These are phyloP conservation scores for Ginglymostoma cirratum DNA, from an alignment of 2,113 vertebrate genomes.

Conservation along the genomic window DNA sequence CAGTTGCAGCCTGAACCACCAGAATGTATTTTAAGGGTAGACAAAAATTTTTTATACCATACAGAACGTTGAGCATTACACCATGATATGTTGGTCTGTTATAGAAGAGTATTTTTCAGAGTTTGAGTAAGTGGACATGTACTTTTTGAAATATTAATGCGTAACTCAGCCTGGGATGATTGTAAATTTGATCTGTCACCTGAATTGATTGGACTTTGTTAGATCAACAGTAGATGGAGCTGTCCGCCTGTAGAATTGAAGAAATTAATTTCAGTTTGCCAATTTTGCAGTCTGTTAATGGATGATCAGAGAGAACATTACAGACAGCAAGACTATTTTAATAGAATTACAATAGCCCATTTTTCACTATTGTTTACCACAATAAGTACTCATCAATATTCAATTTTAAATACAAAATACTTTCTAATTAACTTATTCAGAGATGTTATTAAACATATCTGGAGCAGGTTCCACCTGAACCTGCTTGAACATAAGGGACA, in stretches of 20 bases:
- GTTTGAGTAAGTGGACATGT: neutral
- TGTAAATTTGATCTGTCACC: neutral
- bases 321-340: neutral
- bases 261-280: neutral
- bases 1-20: neutral
- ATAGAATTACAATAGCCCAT: neutral
- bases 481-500: too few species aligned
- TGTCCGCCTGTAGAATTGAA: neutral
- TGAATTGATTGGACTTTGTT: neutral
- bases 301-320: neutral
- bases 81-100: neutral
- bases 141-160: neutral
- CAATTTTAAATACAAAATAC: neutral
- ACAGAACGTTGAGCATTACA: neutral
- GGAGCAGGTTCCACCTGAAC: too few species aligned
- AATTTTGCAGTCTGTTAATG: neutral
- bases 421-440: too few species aligned
- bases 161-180: neutral
- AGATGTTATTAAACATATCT: too few species aligned
- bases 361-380: neutral
- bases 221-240: slow-evolving; percentile 6
- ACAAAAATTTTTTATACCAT: neutral
- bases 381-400: neutral
- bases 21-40: neutral
- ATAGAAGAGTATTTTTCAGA: neutral